Base-by-base conservation (phyloP, 2,797 vertebrate species). In the Bovichtus diacanthus region DNA sequence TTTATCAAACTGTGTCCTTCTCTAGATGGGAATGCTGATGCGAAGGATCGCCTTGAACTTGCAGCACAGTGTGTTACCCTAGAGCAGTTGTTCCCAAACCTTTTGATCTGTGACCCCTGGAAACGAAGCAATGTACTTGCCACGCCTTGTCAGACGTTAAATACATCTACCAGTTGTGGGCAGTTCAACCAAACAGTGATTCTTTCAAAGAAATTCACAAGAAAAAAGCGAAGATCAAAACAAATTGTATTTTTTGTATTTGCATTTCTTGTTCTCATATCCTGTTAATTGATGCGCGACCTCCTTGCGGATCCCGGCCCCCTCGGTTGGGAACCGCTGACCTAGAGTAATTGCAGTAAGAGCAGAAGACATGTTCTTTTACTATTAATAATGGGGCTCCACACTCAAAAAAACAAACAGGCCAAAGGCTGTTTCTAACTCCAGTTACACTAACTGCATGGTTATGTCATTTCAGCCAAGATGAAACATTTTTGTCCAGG, bases 401-500 rank as follows among this genome's bases (percentile, higher is more conserved):
- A 19, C 41, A 16, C 23, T 66, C 27, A 44, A n/a, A 44, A n/a
- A 65, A 9, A 56, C 19, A 73, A 65, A 58, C 50, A 39, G 19
- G 68, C 47, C 43, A 39, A 31, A 21, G 73, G 53, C 74, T 69
- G 56, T 70, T 41, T 61, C 25, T 18, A 47, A 69, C 69, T 86
- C 67, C 18, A 34, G 58, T 78, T 70, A 84, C 76, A 64, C 38
- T 70, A 53, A 78, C 69, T 69, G 29, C 43, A 36, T 51, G 78
- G 51, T 76, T 25, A 23, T 76, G 69, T 83, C 59, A 83, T 49
- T 70, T 71, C 38, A 77, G 69, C 71, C 54, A 56, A 81, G 70
- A 84, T 88, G 68, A 88, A 84, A 80, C 60, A 47, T 81, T 58
- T 74, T 18, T 9, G 53, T 62, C 53, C n/a, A 8, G 27, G 19